Evolutionary conservation across 2,113 vertebrate species (phyloP), one percentile per base, ranked within the genome.

Genomic region (Mus pahari): DNA sequence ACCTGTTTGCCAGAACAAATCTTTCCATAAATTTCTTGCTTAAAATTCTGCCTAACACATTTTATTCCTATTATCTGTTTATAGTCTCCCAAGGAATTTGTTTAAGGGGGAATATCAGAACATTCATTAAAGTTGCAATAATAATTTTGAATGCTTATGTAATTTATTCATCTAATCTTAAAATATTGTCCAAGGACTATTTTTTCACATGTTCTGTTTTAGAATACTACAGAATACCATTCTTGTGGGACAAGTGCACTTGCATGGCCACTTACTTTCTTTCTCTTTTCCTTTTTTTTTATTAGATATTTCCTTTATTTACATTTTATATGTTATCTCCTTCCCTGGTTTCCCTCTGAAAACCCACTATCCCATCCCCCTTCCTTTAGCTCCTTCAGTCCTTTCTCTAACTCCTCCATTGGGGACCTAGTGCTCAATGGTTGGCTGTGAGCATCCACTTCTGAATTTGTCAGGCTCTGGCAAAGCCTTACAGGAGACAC

Each of bases 161-260:
- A 83, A 48, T 79, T 94, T 92, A 13, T 62, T 64, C 48, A 90
- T 81, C 62, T 91, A 84, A 22, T 92, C 81, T 91, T 87, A 64
- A 11, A 45, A 73, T 88, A 89, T 45, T 71, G 50, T 10, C 5
- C 75, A 71, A 50, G 26, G 17, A 60, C 48, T 66, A 1, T 50
- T 95, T 58, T 86, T 75, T 92, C n/a, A 93, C 14, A 74, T n/a
- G 68, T 77, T 7, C 10, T 22, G 60, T 6, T 68, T 83, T 81
- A 78, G 4, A 86, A 7, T 78, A 36, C 36, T 94, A 53, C 24
- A 92, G 71, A 84, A 73, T 90, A 90, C 78, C 45, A 84, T 26
- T 81, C 33, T 19, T 78, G 5, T 83, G 64, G 91, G 42, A 86
- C 91, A 7, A 77, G 2, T 12, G 60, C 26, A 77, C 10, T 33